These are phyloP conservation scores for Ellobius talpinus DNA, from an alignment of 2,113 vertebrate species.

Conservation along the genomic window DNA sequence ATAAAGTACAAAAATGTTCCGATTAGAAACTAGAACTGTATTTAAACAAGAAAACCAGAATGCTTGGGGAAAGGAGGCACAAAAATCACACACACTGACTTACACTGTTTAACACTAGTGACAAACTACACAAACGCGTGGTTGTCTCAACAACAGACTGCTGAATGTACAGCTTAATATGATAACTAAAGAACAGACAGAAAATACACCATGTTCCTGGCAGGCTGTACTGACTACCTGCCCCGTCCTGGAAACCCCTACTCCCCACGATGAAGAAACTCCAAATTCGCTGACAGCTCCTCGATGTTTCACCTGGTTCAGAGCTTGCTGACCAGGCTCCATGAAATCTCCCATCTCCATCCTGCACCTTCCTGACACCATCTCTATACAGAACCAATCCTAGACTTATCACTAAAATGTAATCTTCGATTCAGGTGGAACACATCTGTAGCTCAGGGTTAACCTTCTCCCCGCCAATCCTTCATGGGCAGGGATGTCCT, in stretches of 20 bases:
- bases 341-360: slow-evolving; percentile 75
- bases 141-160: slow-evolving; percentile 59
- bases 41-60: slow-evolving; percentile 73
- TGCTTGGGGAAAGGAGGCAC: slow-evolving; percentile 75
- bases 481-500: slow-evolving; percentile 79
- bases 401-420: slow-evolving; percentile 61
- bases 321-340: slow-evolving; percentile 51
- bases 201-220: slow-evolving; percentile 70
- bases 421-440: slow-evolving; percentile 77
- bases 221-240: slow-evolving; percentile 69
- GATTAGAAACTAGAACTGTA: slow-evolving; percentile 47
- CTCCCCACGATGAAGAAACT: slow-evolving; percentile 75
- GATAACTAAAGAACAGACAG: slow-evolving; percentile 53
- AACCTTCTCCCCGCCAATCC: slow-evolving; percentile 72
- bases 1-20: slow-evolving; percentile 62
- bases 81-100: slow-evolving; percentile 52
- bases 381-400: slow-evolving; percentile 72
- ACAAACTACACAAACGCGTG: slow-evolving; percentile 68
- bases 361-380: slow-evolving; percentile 70
- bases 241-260: slow-evolving; percentile 79
- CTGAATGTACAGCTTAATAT: slow-evolving; percentile 67
- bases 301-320: slow-evolving; percentile 66
- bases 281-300: slow-evolving; percentile 68
- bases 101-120: slow-evolving; percentile 69
- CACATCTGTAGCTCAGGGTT: slow-evolving; percentile 80